A percentile compares a stretch with the other conserved stretches of the same genome.
phyloP scores from a whole-genome alignment of 2,113 vertebrate genomes.

The Labrus mixtus region DNA sequence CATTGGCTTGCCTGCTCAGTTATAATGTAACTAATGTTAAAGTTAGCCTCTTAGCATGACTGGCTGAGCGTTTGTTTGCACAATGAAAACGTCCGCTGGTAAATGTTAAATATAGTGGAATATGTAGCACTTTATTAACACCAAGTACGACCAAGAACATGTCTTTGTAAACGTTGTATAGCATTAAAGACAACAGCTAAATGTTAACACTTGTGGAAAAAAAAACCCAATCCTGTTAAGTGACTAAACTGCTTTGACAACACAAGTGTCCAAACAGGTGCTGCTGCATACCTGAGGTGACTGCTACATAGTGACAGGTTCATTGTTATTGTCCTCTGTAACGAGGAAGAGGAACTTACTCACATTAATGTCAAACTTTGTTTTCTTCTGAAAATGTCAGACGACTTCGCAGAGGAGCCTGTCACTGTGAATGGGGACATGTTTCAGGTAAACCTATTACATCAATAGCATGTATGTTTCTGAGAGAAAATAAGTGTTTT shows the following conservation, averaged over 20 bases:
- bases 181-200: neutral
- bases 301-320: neutral
- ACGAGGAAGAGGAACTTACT: neutral
- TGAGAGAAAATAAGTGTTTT: too few relatives aligned
- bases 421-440: conserved; percentile 91
- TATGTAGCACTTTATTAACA: neutral
- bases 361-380: conserved; percentile 4
- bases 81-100: neutral
- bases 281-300: conserved; percentile 66
- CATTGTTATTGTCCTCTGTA: too few relatives aligned
- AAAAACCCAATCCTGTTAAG: conserved; percentile 38
- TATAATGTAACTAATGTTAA: neutral
- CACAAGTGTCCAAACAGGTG: conserved; percentile 67
- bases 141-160: too few relatives aligned
- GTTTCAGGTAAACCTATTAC: conserved; percentile 87
- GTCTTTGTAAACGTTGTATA: neutral
- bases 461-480: too few relatives aligned
- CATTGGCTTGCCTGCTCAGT: accelerated
- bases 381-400: conserved; percentile 72
- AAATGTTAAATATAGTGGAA: neutral
- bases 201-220: neutral
- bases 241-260: neutral
- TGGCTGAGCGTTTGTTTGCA: conserved; percentile 6
- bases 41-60: conserved; percentile 17
- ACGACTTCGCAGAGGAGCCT: conserved; percentile 86